phyloP scores from a whole-genome alignment of 2,888 invertebrate species.

The Leptinotarsa tumamoca region DNA sequence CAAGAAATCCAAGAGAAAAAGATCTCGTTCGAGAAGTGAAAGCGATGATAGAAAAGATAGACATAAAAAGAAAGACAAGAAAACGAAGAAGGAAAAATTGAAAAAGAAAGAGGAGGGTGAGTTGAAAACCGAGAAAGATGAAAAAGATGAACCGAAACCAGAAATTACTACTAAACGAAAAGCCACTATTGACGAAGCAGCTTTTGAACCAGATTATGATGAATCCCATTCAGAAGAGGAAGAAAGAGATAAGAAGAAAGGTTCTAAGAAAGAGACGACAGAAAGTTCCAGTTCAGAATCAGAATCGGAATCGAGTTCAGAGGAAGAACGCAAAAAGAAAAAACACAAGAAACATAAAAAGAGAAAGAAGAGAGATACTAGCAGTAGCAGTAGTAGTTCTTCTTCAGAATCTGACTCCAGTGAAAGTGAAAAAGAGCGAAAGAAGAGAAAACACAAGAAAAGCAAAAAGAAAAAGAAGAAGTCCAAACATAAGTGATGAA shows the following conservation, averaged over 20 bases:
- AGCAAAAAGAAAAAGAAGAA: constrained; percentile 82
- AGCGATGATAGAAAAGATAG: constrained; percentile 56
- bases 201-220: constrained; percentile 82
- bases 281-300: constrained; percentile 65
- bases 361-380: constrained; percentile 73
- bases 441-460: constrained; percentile 79
- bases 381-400: constrained; percentile 70
- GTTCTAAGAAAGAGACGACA: constrained; percentile 64
- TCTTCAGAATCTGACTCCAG: constrained; percentile 74
- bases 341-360: constrained; percentile 65
- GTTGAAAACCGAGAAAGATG: constrained; percentile 56
- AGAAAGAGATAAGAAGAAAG: constrained; percentile 62
- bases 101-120: constrained; percentile 57
- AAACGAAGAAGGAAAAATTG: constrained; percentile 66
- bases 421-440: constrained; percentile 76
- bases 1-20: constrained; percentile 52
- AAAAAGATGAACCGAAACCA: constrained; percentile 63
- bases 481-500: constrained; percentile 69
- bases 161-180: constrained; percentile 69
- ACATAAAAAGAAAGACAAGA: constrained; percentile 65
- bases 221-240: constrained; percentile 73
- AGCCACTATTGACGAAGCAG: constrained; percentile 78
- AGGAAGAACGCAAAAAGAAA: constrained; percentile 62
- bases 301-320: constrained; percentile 60
- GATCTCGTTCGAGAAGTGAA: constrained; percentile 55